These are phyloP conservation scores for Podabrus alpinus DNA, from an alignment of 2,888 invertebrate genomes.

Conservation along the genomic window DNA sequence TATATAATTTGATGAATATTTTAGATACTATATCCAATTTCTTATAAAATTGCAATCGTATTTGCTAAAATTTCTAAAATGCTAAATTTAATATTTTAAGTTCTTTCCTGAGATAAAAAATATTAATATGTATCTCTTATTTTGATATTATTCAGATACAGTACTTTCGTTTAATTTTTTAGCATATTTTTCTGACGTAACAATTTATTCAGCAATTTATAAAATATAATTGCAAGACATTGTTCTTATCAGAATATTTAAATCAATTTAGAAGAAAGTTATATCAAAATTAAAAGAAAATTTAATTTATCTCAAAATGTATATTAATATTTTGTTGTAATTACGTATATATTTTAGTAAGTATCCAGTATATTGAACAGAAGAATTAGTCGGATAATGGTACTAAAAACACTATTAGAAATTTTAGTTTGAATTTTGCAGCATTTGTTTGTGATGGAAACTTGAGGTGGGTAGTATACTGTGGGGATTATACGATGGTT, in stretches of 20 bases:
- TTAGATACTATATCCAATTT: neutral
- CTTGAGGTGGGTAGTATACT: neutral
- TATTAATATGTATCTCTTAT: neutral
- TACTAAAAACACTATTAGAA: too few relatives aligned
- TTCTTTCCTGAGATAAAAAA: neutral
- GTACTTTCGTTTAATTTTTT: neutral
- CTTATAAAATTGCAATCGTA: neutral
- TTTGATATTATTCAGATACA: neutral
- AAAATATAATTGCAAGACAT: neutral
- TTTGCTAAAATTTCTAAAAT: neutral
- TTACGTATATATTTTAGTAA: too few relatives aligned
- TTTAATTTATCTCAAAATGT: too few relatives aligned
- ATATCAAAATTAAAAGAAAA: neutral
- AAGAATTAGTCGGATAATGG: too few relatives aligned
- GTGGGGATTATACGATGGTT: too few relatives aligned
- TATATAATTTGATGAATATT: neutral
- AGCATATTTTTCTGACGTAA: neutral
- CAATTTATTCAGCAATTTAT: neutral
- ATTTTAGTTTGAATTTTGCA: too few relatives aligned
- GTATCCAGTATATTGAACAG: too few relatives aligned
- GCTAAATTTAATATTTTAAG: neutral
- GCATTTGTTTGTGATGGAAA: neutral
- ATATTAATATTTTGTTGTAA: too few relatives aligned
- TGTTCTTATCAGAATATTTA: neutral
- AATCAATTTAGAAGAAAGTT: neutral